A percentile compares a stretch with the other conserved stretches of the same genome.
Evolutionary conservation across 1,140 invertebrate species (phyloP).

Genomic region (Ostrea edulis): DNA sequence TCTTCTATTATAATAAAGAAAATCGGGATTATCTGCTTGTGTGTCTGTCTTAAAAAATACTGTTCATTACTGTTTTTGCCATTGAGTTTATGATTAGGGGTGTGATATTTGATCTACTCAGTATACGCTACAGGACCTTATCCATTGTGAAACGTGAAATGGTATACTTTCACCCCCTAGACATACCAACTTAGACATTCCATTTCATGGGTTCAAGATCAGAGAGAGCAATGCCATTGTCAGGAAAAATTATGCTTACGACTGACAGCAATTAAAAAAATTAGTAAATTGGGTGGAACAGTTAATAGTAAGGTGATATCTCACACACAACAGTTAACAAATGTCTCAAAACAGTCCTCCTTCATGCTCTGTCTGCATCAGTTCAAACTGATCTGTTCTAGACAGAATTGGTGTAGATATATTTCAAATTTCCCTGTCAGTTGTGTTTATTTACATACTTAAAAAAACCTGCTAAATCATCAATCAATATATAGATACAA

Average conservation of each 20-base stretch:
- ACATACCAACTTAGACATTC: not conserved
- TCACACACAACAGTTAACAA: not conserved
- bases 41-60: conserved; percentile 13
- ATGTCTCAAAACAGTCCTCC: not conserved
- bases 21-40: conserved; percentile 22
- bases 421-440: not conserved
- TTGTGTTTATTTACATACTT: not conserved
- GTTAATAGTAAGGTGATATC: not conserved
- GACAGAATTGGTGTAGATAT: not conserved
- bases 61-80: conserved; percentile 12
- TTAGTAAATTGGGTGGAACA: conserved; percentile 23
- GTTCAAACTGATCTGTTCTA: not conserved
- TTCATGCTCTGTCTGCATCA: not conserved
- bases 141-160: not conserved
- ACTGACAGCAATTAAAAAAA: conserved; percentile 23
- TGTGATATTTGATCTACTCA: conserved; percentile 26
- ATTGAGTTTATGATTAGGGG: conserved; percentile 11
- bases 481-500: conserved; percentile 9
- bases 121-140: not conserved
- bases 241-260: not conserved
- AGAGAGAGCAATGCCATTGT: conserved; percentile 14
- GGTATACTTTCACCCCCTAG: conserved; percentile 36
- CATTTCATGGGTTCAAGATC: conserved; percentile 15
- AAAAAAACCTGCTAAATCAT: conserved; percentile 11
- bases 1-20: not conserved